A percentile compares a stretch with the other conserved stretches of the same genome.
Conservation (phyloP, 1,140 invertebrate species). For the Pollicipes pollicipes region DNA sequence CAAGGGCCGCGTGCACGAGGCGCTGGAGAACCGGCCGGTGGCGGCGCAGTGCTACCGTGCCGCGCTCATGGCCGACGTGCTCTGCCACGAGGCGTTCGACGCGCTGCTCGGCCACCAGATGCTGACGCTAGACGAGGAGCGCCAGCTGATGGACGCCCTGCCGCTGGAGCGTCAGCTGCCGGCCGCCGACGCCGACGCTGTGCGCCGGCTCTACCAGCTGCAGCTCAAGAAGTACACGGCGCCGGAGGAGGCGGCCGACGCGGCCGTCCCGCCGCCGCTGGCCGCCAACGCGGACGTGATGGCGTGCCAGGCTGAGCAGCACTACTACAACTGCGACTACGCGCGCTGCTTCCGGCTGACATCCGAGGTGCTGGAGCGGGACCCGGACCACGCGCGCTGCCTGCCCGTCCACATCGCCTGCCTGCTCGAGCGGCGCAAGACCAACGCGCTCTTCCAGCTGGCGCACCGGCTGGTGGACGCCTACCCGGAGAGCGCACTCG, state of each 20-base stretch:
- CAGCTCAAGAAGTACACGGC: slow-evolving; percentile 53
- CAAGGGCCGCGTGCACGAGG: slow-evolving; percentile 70
- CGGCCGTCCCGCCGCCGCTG: no score
- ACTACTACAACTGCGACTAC: slow-evolving; percentile 77
- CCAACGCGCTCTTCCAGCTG: slow-evolving; percentile 66
- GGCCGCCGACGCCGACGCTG: slow-evolving; percentile 38
- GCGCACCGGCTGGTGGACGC: slow-evolving; percentile 82
- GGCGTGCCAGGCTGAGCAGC: slow-evolving; percentile 54
- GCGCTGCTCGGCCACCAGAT: slow-evolving; percentile 81
- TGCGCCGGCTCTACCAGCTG: slow-evolving; percentile 50
- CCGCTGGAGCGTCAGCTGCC: slow-evolving; percentile 44
- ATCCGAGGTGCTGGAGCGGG: slow-evolving; percentile 51
- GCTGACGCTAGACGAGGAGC: slow-evolving; percentile 63
- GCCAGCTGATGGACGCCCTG: slow-evolving; percentile 41
- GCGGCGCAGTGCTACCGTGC: slow-evolving; percentile 71
- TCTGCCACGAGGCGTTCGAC: slow-evolving; percentile 83
- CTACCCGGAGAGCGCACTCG: slow-evolving; percentile 74
- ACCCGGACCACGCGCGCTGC: slow-evolving; percentile 65
- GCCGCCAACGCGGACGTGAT: no score
- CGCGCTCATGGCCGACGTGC: slow-evolving; percentile 64
- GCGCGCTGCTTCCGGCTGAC: slow-evolving; percentile 52
- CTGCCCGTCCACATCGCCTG: slow-evolving; percentile 78
- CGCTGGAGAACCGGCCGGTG: slow-evolving; percentile 68
- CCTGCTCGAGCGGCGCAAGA: slow-evolving; percentile 68
- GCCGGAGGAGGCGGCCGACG: slow-evolving; percentile 13